These are phyloP conservation scores for Acanthornis magna DNA, from an alignment of 2,797 vertebrate species.

Conservation along the genomic window DNA sequence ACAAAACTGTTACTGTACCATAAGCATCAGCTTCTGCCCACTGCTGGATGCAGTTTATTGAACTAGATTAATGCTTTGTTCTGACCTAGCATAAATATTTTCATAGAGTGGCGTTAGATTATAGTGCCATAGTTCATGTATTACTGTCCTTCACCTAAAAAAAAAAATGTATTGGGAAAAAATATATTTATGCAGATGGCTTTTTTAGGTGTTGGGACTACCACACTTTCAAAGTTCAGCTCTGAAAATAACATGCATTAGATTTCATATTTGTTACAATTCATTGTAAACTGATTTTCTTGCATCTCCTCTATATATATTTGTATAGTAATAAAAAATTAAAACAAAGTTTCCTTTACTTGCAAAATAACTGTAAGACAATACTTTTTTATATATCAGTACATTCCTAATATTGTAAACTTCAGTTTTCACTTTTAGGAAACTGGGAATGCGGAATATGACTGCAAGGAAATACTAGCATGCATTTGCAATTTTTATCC, in stretches of 20 bases:
- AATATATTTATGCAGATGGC: neutral
- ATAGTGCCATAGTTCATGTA: neutral
- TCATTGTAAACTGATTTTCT: neutral
- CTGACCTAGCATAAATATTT: neutral
- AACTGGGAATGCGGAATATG: neutral
- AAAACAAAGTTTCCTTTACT: neutral
- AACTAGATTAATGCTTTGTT: neutral
- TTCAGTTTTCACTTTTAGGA: neutral
- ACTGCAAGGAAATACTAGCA: neutral
- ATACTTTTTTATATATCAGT: neutral
- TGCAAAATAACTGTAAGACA: neutral
- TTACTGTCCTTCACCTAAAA: neutral
- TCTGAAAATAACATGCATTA: neutral
- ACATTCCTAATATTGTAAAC: neutral
- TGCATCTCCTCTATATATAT: neutral
- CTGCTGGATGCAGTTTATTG: neutral
- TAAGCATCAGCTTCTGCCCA: neutral
- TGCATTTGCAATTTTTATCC: neutral
- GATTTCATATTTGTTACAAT: neutral
- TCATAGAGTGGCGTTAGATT: neutral
- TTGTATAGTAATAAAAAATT: neutral
- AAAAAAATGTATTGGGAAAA: fast-evolving
- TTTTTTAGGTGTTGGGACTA: neutral
- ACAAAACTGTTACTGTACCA: neutral
- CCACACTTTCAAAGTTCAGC: neutral